phyloP scores from a whole-genome alignment of 2,113 vertebrate species.

The Pachypanchax playfairii region DNA sequence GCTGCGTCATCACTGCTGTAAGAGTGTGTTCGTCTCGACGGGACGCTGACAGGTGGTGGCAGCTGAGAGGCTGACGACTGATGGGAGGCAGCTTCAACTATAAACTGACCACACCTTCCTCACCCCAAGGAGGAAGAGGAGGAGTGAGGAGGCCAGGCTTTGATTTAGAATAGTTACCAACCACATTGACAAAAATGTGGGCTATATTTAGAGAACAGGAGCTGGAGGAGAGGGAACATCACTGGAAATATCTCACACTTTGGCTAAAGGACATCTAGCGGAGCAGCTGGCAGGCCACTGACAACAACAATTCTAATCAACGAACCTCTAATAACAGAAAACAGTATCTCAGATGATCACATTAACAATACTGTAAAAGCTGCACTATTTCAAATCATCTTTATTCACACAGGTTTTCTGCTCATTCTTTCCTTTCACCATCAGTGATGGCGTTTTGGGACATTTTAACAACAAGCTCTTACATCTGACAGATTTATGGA shows the following conservation, averaged over 20 bases:
- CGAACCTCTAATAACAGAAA: neutral
- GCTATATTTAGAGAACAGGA: constrained; percentile 71
- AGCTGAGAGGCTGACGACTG: constrained; percentile 71
- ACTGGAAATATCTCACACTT: constrained; percentile 64
- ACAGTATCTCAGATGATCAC: constrained; percentile 2
- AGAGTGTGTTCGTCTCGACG: constrained; percentile 60
- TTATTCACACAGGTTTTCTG: neutral
- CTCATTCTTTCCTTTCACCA: too few relatives aligned
- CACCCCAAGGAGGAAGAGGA: constrained; percentile 37
- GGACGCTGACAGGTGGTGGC: constrained; percentile 78
- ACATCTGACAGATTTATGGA: neutral
- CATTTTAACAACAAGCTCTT: neutral
- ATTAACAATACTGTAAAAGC: neutral
- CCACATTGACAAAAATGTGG: constrained; percentile 82
- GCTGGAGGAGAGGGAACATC: constrained; percentile 36
- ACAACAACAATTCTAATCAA: constrained; percentile 37
- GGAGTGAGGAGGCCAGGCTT: constrained; percentile 65
- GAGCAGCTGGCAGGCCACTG: constrained; percentile 59
- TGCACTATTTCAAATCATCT: neutral
- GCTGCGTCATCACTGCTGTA: constrained; percentile 53
- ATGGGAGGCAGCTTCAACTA: constrained; percentile 46
- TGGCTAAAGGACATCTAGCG: constrained; percentile 59
- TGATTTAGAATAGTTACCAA: constrained; percentile 88
- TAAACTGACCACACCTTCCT: constrained; percentile 64
- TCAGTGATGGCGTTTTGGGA: too few relatives aligned